A percentile compares a stretch with the other conserved stretches of the same genome.
Conservation (phyloP, 2,888 invertebrate species). For the Desoria tigrina region DNA sequence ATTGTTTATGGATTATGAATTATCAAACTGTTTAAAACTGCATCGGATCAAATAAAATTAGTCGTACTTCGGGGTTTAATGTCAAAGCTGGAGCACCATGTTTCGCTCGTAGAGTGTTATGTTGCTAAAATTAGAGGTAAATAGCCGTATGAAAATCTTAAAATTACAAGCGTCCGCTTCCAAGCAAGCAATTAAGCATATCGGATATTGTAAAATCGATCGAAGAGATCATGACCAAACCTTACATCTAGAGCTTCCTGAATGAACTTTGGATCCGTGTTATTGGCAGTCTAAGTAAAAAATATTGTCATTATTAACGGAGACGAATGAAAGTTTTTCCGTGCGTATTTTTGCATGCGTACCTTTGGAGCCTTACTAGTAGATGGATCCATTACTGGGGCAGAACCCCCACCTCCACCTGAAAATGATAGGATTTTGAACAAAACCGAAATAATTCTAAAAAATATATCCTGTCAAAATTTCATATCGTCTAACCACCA, state of each 20-base stretch:
- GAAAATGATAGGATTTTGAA: too few relatives aligned
- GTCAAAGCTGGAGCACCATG: slow-evolving; percentile 39
- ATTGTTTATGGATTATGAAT: not conserved
- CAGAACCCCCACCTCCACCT: too few relatives aligned
- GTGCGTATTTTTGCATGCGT: not conserved
- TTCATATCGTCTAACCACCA: too few relatives aligned
- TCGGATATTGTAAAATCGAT: not conserved
- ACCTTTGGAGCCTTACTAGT: slow-evolving; percentile 35
- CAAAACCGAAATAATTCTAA: too few relatives aligned
- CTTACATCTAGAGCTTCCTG: slow-evolving; percentile 27
- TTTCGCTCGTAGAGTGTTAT: slow-evolving; percentile 40
- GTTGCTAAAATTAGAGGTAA: slow-evolving; percentile 21
- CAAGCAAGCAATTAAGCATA: not conserved
- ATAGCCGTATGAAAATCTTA: too few relatives aligned
- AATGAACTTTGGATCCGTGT: slow-evolving; percentile 28
- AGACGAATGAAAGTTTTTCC: not conserved
- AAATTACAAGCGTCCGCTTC: too few relatives aligned
- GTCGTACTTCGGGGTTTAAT: slow-evolving; percentile 32
- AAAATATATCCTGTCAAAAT: too few relatives aligned
- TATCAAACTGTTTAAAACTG: not conserved
- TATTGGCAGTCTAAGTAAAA: slow-evolving; percentile 23
- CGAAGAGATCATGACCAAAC: too few relatives aligned
- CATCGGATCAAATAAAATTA: slow-evolving; percentile 4
- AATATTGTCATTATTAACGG: not conserved
- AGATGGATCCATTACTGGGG: slow-evolving; percentile 11